Evolutionary conservation across 2,888 invertebrate genomes (phyloP).

Genomic region (Artemia sinica): DNA sequence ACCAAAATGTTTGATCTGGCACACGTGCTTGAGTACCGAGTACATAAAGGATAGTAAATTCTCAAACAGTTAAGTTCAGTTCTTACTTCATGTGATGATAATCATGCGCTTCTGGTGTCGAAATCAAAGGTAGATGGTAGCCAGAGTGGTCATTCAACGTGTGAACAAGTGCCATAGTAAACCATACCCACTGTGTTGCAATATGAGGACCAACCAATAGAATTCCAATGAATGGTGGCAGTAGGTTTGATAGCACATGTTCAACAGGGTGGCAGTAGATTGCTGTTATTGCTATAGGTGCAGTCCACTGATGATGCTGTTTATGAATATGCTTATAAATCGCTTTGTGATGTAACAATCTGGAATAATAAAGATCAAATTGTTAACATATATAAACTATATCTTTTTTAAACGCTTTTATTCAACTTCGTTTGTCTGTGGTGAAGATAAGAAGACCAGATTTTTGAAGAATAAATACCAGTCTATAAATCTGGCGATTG

Average conservation of each 20-base stretch:
- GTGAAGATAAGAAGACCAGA: too few relatives aligned
- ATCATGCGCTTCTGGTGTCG: constrained; percentile 69
- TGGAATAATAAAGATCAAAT: constrained; percentile 30
- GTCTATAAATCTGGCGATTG: too few relatives aligned
- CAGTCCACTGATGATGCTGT: constrained; percentile 71
- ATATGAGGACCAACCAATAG: constrained; percentile 51
- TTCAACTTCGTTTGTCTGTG: too few relatives aligned
- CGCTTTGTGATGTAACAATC: constrained; percentile 50
- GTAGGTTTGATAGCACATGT: constrained; percentile 55
- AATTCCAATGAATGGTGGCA: constrained; percentile 46
- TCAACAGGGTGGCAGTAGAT: constrained; percentile 59
- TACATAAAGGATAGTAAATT: too few relatives aligned
- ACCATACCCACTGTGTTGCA: constrained; percentile 58
- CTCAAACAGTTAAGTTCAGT: too few relatives aligned
- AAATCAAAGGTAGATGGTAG: constrained; percentile 67
- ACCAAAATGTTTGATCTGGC: too few relatives aligned
- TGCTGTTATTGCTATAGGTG: constrained; percentile 61
- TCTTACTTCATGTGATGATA: constrained; percentile 66
- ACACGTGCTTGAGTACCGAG: too few relatives aligned
- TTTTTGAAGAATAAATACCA: too few relatives aligned
- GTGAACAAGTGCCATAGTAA: constrained; percentile 52
- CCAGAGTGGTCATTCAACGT: constrained; percentile 67
- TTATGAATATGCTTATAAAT: constrained; percentile 68
- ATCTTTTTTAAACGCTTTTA: too few relatives aligned
- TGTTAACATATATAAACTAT: too few relatives aligned